These are phyloP conservation scores for Lycocorax pyrrhopterus DNA, from an alignment of 2,113 vertebrate species.

Conservation along the genomic window DNA sequence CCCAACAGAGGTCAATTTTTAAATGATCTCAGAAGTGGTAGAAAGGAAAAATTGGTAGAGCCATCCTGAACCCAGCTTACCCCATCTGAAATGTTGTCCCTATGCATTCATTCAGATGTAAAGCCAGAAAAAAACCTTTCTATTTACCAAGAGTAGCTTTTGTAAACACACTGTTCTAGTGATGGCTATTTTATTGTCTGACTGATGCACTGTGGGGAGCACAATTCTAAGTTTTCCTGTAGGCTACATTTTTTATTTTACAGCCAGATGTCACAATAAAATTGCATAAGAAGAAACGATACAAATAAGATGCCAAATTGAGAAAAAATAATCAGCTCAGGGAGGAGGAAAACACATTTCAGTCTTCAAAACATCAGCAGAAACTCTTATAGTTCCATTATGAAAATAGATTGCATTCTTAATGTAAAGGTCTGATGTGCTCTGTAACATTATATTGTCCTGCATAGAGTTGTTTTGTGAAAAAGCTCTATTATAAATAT, in stretches of 20 bases:
- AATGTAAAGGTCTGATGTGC: not conserved
- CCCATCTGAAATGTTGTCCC: not conserved
- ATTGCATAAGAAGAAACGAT: not conserved
- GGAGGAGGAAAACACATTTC: constrained; percentile 33
- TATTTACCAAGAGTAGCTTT: not conserved
- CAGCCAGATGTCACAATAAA: constrained; percentile 46
- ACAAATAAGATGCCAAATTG: constrained; percentile 37
- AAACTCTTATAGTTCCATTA: constrained; percentile 36
- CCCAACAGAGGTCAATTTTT: accelerated
- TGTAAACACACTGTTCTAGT: constrained; percentile 20
- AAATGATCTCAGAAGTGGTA: not conserved
- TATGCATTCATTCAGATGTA: not conserved
- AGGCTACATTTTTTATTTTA: constrained; percentile 49
- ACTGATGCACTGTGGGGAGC: constrained; percentile 21
- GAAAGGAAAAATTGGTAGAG: not conserved
- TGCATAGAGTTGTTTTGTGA: not conserved
- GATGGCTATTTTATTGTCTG: constrained; percentile 44
- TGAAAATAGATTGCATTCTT: constrained; percentile 25
- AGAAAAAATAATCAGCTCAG: constrained; percentile 47
- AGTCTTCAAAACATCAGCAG: constrained; percentile 26
- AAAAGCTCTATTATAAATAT: not conserved
- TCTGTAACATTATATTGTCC: not conserved
- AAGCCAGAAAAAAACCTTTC: not conserved
- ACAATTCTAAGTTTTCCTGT: constrained; percentile 18
- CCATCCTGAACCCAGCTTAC: not conserved